These are phyloP conservation scores for Physella acuta DNA, from an alignment of 1,140 invertebrate genomes.

Conservation along the genomic window DNA sequence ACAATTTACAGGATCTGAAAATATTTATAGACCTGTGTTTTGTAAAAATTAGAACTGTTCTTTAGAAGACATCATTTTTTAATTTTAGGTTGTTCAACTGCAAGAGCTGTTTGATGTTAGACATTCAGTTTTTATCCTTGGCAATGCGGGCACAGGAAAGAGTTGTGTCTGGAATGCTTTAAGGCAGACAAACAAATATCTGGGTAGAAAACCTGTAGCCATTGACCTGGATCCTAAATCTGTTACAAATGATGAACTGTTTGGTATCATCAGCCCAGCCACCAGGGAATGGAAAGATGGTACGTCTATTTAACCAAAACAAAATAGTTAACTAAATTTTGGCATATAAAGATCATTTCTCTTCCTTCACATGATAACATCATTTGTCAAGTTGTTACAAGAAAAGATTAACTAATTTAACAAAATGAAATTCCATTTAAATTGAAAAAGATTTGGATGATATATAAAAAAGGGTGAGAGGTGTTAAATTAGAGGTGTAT, in stretches of 20 bases:
- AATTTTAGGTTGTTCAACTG: conserved; percentile 83
- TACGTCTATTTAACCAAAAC: no score
- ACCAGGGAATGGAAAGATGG: conserved; percentile 98
- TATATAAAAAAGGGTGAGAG: no score
- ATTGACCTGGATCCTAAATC: conserved; percentile 95
- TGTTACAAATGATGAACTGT: conserved; percentile 94
- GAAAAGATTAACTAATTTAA: neutral
- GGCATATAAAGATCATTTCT: neutral
- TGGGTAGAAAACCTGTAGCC: conserved; percentile 84
- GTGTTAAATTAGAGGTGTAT: no score
- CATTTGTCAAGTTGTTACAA: no score
- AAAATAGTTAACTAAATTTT: no score
- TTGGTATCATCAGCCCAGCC: conserved; percentile 94
- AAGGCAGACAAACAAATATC: conserved; percentile 85
- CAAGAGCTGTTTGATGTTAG: conserved; percentile 93
- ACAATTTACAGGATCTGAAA: no score
- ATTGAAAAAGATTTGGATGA: no score
- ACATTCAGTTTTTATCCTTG: conserved; percentile 95
- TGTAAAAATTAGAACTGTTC: no score
- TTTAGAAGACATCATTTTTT: no score
- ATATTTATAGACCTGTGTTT: no score
- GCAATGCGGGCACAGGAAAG: conserved; percentile 91
- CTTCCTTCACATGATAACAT: neutral
- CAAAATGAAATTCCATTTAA: no score
- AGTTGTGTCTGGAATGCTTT: conserved; percentile 94